A percentile compares a stretch with the other conserved stretches of the same genome.
phyloP scores from a whole-genome alignment of 30 jellyfish, hydroid and myxozoan genomes.

The Aurelia sp. region DNA sequence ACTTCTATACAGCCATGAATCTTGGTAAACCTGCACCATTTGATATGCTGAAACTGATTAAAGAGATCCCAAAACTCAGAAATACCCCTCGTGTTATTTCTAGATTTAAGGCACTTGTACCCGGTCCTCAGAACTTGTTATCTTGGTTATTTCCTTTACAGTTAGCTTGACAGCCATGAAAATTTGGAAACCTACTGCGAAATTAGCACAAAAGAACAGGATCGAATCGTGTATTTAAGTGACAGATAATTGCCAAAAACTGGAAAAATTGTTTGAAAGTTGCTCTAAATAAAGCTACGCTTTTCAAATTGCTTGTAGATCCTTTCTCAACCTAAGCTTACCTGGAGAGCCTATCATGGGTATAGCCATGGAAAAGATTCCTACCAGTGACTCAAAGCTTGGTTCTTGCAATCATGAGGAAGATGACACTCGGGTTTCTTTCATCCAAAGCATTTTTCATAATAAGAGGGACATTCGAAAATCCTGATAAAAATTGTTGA shows the following conservation, averaged over 20 bases:
- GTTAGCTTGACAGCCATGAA: too few relatives aligned
- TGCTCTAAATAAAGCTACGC: slow-evolving; percentile 29
- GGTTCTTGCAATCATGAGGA: too few relatives aligned
- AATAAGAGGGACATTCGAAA: slow-evolving; percentile 8
- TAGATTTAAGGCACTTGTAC: too few relatives aligned
- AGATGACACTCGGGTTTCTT: not conserved
- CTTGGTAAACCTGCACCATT: too few relatives aligned
- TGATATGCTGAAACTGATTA: too few relatives aligned
- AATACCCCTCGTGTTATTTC: too few relatives aligned
- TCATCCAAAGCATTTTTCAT: slow-evolving; percentile 6
- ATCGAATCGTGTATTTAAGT: slow-evolving; percentile 41
- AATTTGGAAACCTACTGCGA: slow-evolving; percentile 27
- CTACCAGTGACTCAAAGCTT: not conserved
- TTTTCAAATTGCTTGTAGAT: slow-evolving; percentile 10
- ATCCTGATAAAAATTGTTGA: slow-evolving; percentile 25
- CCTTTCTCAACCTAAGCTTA: too few relatives aligned
- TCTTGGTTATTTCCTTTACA: too few relatives aligned
- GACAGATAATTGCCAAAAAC: slow-evolving; percentile 38
- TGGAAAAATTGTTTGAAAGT: slow-evolving; percentile 26
- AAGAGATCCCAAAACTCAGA: too few relatives aligned
- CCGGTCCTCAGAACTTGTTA: too few relatives aligned
- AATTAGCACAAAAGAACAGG: slow-evolving; percentile 25
- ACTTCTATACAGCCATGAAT: too few relatives aligned
- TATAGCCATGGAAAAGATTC: slow-evolving; percentile 20
- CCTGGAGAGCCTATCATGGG: slow-evolving; percentile 5